These are phyloP conservation scores for Siniperca chuatsi DNA, from an alignment of 2,113 vertebrate genomes.

Conservation along the genomic window DNA sequence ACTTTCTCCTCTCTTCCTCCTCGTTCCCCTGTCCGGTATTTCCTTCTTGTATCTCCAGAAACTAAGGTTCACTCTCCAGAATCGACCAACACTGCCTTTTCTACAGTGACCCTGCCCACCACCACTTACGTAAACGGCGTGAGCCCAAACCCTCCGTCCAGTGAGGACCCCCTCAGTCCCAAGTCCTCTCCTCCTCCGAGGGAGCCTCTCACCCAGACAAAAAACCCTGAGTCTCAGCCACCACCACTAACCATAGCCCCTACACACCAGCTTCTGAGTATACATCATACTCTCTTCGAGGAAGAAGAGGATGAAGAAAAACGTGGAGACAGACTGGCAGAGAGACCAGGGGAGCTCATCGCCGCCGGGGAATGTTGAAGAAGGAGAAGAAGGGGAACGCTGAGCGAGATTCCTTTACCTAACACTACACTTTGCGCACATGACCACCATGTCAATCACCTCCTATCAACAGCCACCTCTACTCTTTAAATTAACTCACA, in stretches of 20 bases:
- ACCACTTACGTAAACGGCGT: constrained; percentile 81
- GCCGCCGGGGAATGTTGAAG: constrained; percentile 85
- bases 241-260: constrained; percentile 74
- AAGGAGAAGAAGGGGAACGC: background rate
- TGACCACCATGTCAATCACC: constrained; percentile 41
- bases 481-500: constrained; percentile 41
- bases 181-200: constrained; percentile 67
- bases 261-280: constrained; percentile 82
- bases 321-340: constrained; percentile 76
- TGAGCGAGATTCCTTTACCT: constrained; percentile 17
- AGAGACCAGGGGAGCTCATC: constrained; percentile 83
- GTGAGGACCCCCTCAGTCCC: constrained; percentile 77
- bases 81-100: constrained; percentile 79
- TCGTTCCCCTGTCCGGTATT: background rate
- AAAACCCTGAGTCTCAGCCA: constrained; percentile 72
- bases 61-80: constrained; percentile 81
- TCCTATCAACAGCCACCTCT: constrained; percentile 53
- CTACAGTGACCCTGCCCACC: constrained; percentile 78
- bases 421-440: constrained; percentile 50
- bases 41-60: constrained; percentile 66
- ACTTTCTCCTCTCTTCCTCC: background rate
- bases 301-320: constrained; percentile 80
- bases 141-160: constrained; percentile 79
- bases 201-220: constrained; percentile 61
- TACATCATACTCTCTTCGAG: constrained; percentile 85